Conservation (phyloP, 1,140 invertebrate genomes). For the Anastatus disparis region DNA sequence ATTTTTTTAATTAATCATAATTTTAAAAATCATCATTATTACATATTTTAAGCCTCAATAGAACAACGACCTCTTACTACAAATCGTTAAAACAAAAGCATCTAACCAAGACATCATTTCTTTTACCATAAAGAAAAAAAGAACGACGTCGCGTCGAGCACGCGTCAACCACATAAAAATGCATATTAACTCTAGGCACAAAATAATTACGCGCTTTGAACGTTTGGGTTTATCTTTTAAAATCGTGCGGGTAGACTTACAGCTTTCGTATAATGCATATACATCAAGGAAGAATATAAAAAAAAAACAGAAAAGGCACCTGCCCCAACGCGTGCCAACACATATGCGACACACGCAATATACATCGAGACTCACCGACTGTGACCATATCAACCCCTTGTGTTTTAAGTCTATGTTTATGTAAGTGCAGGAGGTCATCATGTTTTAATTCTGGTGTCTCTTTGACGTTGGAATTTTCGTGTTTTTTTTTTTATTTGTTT, state of each 20-base stretch:
- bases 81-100: too few relatives aligned
- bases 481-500: neutral
- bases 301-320: conserved; percentile 2
- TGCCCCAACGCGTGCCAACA: conserved; percentile 27
- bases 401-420: conserved; percentile 52
- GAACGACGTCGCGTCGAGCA: too few relatives aligned
- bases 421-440: conserved; percentile 46
- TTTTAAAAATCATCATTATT: too few relatives aligned
- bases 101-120: too few relatives aligned
- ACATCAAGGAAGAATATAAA: neutral
- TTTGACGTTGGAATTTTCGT: neutral
- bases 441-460: too few relatives aligned
- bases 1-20: too few relatives aligned
- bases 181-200: conserved; percentile 46
- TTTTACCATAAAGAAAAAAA: too few relatives aligned
- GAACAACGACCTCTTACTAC: too few relatives aligned
- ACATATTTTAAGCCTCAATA: too few relatives aligned
- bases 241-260: conserved; percentile 64
- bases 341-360: conserved; percentile 36
- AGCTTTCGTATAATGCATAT: conserved; percentile 3
- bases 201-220: conserved; percentile 61
- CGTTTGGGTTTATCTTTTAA: conserved; percentile 57
- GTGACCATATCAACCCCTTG: conserved; percentile 61
- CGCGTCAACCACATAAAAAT: too few relatives aligned
- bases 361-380: conserved; percentile 56